Evolutionary conservation across 2,888 invertebrate genomes (phyloP).

Genomic region (Ochlodes sylvanus): DNA sequence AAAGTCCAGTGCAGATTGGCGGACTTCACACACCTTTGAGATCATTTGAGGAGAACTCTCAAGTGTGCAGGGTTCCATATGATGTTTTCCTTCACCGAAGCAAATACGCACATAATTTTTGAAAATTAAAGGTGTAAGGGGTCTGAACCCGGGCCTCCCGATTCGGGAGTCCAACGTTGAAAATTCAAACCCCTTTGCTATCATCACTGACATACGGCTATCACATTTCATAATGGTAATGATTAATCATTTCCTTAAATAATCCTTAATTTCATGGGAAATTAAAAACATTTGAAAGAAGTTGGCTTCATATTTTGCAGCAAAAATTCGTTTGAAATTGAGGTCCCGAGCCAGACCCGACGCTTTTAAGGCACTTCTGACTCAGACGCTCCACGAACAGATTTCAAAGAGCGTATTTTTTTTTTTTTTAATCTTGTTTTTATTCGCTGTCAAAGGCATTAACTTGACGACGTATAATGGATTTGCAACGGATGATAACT

Average conservation of each 20-base stretch:
- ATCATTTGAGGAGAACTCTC: too few species aligned
- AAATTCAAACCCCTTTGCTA: too few species aligned
- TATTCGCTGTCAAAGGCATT: conserved; percentile 4
- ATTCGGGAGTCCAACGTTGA: too few species aligned
- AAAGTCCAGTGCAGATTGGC: too few species aligned
- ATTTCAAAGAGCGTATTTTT: conserved; percentile 17
- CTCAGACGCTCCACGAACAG: conserved; percentile 14
- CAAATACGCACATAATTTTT: too few species aligned
- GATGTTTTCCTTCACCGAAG: background rate
- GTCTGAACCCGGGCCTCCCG: too few species aligned
- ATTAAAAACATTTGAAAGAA: background rate
- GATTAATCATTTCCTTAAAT: background rate
- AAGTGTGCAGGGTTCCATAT: background rate
- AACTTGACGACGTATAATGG: background rate
- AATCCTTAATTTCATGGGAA: background rate
- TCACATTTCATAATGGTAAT: background rate
- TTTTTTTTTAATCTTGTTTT: conserved; percentile 21
- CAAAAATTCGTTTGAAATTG: conserved; percentile 20
- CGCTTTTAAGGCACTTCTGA: conserved; percentile 30
- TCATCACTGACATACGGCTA: too few species aligned
- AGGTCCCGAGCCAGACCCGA: conserved; percentile 12
- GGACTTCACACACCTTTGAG: too few species aligned
- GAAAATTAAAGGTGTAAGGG: too few species aligned
- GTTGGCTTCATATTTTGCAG: conserved; percentile 4
- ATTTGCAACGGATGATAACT: background rate